Base-by-base conservation (phyloP, 1,140 invertebrate genomes). In the Lepidurus packardi region DNA sequence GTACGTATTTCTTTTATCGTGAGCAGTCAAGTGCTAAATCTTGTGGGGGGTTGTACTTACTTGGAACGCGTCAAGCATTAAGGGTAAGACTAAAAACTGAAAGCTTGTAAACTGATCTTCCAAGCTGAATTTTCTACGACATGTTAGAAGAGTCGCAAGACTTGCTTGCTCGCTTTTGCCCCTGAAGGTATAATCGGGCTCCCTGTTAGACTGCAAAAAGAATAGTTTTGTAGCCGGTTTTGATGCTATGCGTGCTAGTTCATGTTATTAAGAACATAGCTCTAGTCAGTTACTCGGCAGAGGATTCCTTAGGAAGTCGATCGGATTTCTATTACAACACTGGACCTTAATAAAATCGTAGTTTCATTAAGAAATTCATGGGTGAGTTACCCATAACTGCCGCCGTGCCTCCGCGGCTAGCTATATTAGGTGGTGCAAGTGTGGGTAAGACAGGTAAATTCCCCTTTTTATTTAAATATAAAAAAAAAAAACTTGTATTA, bases 401-500 rank as follows among this genome's bases (percentile, higher is more conserved):
- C 9, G 16, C 53, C 6, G 13, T 65, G 9, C 53, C 16, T 16
- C 53, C 21, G 21, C 53, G 53, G 53, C 16, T 65, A 9, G 53
- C 53, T 65, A 21, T 65, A n/a, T 65, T 65, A 13, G 53, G 53
- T 21, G 53, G 21, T 16, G 53, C 53, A 7, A 65, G 21, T 21
- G 53, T 65, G 8, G 53, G 53, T 21, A 65, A 65, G 53, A 65
- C 53, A 13, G 53, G 53, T 65, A 65, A 65, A 7, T 16, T 11
- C 45, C 45, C 10, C 45, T 10, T 11, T 11, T 47, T 47, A 47
- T 11, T 47, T 16, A 10, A 6, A 47, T 5, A 47, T 47, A n/a
- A n/a, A n/a, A n/a, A 74, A 34, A n/a, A 47, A 34, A n/a, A 78
- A 41, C 74, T 74, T 44, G 77, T 24, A 80, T 44, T 78, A 77